Evolutionary conservation across 2,888 invertebrate species (phyloP).

Genomic region (Drosophila bunnanda): DNA sequence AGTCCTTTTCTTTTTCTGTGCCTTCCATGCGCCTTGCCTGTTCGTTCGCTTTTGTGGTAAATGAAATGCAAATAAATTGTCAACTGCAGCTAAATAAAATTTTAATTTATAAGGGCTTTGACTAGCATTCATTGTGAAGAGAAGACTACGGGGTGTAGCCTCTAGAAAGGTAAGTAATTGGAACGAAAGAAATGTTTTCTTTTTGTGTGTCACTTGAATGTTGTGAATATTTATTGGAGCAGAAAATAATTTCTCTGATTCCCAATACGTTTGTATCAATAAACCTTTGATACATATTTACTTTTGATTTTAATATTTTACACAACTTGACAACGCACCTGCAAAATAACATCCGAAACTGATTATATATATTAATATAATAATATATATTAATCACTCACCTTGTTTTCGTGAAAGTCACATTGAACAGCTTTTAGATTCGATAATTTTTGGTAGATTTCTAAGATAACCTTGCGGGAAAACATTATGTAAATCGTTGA

Average conservation of each 20-base stretch:
- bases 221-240: slow-evolving; percentile 19
- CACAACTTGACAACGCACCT: not conserved
- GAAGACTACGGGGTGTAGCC: not conserved
- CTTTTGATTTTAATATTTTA: not conserved
- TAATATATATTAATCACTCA: not conserved
- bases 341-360: not conserved
- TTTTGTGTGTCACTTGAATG: not conserved
- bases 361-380: not conserved
- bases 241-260: not conserved
- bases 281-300: not conserved
- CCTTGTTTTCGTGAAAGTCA: not conserved
- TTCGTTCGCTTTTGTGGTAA: slow-evolving; percentile 67
- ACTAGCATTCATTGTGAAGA: slow-evolving; percentile 32
- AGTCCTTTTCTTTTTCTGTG: not conserved
- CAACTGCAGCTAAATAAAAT: slow-evolving; percentile 79
- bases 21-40: slow-evolving; percentile 6
- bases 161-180: slow-evolving; percentile 22
- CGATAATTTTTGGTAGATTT: not conserved
- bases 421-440: not conserved
- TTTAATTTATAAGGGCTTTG: slow-evolving; percentile 75
- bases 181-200: not conserved
- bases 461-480: no score
- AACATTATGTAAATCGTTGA: no score
- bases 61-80: slow-evolving; percentile 81
- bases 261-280: not conserved